Evolutionary conservation across 2,797 vertebrate genomes (phyloP), one percentile per base, ranked within the genome.

Genomic region (Darevskia mixta): DNA sequence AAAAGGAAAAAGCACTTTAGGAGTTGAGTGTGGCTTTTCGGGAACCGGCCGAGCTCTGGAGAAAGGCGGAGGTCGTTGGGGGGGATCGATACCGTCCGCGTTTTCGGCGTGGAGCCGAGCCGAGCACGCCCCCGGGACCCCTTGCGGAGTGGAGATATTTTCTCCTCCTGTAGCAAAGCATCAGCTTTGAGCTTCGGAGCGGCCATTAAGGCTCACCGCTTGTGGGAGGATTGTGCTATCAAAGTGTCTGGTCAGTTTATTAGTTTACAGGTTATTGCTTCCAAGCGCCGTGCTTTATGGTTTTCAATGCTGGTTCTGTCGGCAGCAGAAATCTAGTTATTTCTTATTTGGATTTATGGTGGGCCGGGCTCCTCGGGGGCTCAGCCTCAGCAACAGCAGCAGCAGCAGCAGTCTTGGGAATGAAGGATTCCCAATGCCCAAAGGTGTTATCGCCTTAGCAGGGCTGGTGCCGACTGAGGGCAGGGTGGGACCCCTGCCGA

Each of bases 241-340:
- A 71, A 93, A 95, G 90, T 90, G 78, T 91, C 88, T 88, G 89
- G 82, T 91, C 95, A 87, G 91, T 95, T 96, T 96, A 96, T 95
- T 96, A 94, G 94, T 95, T 96, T 96, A 95, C 93, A 93, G 95
- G 92, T 95, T 96, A 96, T 96, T 96, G 93, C 94, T 95, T 94
- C 86, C n/a, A 73, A 25, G 79, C 8, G 55, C 35, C 13, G 41
- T 75, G 72, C 86, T 82, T 67, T 6, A 77, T 87, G 23, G 58
- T 77, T 87, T 82, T 45, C 58, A 77, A 13, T 35, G 80, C 67
- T 87, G 25, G 41, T 77, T 82, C 77, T 87, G 72, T 76, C 72
- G 5, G 86, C 8, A 1, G n/a, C 13, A 43, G 80, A 82, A 87
- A 87, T 82, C 72, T 25, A 77, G 61, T 76, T 76, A 66, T 76